phyloP scores from a whole-genome alignment of 2,797 vertebrate genomes.

The Sarcoramphus papa region DNA sequence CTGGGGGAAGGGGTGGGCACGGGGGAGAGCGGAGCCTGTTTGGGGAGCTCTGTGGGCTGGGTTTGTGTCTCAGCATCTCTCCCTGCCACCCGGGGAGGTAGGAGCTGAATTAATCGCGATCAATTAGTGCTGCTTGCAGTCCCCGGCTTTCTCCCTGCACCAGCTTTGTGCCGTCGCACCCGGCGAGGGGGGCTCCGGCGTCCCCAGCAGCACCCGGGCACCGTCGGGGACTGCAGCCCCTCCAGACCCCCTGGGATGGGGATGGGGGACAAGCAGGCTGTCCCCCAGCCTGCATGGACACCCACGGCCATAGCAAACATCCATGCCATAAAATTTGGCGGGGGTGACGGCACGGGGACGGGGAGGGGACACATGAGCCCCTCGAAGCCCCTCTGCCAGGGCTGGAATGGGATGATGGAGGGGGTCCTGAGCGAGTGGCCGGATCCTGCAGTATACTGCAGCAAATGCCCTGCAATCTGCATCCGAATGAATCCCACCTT shows the following conservation, averaged over 20 bases:
- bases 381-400: neutral
- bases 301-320: neutral
- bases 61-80: conserved; percentile 46
- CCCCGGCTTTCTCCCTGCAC: conserved; percentile 46
- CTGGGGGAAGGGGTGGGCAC: neutral
- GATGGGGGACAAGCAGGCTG: neutral
- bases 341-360: neutral
- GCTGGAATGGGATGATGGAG: neutral
- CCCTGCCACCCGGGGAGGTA: conserved; percentile 45
- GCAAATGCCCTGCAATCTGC: conserved; percentile 44
- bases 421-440: neutral
- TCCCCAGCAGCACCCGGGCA: neutral
- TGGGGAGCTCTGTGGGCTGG: conserved; percentile 36
- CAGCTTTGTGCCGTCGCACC: conserved; percentile 20
- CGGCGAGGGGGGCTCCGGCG: neutral
- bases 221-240: neutral
- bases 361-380: neutral
- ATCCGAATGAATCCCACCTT: conserved; percentile 53
- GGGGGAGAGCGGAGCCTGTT: neutral
- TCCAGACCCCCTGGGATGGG: accelerated
- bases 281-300: neutral
- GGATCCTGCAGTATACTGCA: conserved; percentile 45
- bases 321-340: neutral
- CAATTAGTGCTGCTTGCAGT: conserved; percentile 60
- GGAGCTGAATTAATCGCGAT: conserved; percentile 63